Evolutionary conservation across 2,797 vertebrate species (phyloP).

Genomic region (Threskiornis aethiopicus): DNA sequence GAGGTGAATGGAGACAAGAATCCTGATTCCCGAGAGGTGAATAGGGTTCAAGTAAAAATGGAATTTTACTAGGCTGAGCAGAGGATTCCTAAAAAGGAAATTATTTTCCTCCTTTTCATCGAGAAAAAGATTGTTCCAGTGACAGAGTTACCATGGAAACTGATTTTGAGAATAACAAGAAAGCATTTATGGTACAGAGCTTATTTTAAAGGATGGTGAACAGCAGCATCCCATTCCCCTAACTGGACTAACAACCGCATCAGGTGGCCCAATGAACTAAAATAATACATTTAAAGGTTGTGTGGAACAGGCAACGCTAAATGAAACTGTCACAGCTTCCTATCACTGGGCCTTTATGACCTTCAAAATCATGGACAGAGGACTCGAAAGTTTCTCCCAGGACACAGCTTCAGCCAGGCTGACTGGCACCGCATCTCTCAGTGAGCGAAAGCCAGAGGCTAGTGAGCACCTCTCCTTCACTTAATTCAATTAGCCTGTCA

Average conservation of each 20-base stretch:
- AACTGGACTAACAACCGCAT: background rate
- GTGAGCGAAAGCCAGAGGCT: accelerated
- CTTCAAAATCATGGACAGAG: background rate
- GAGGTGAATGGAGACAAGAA: background rate
- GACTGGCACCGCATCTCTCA: accelerated
- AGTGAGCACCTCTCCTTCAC: background rate
- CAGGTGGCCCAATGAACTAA: background rate
- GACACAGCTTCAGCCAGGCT: background rate
- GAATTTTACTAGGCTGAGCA: background rate
- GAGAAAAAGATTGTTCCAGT: background rate
- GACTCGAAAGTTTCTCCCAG: background rate
- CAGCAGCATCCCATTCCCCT: background rate
- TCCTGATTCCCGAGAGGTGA: background rate
- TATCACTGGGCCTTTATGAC: background rate
- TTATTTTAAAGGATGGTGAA: constrained; percentile 8
- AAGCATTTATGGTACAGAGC: background rate
- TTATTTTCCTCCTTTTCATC: constrained; percentile 24
- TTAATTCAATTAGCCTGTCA: background rate
- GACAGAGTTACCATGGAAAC: constrained; percentile 42
- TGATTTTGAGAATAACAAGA: background rate
- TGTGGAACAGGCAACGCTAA: background rate
- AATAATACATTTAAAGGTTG: background rate
- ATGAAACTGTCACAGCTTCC: background rate
- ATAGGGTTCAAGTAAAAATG: background rate
- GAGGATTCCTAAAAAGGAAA: constrained; percentile 20